Evolutionary conservation across 2,888 invertebrate species (phyloP), one percentile per base, ranked within the genome.

Genomic region (Calameuta filiformis): DNA sequence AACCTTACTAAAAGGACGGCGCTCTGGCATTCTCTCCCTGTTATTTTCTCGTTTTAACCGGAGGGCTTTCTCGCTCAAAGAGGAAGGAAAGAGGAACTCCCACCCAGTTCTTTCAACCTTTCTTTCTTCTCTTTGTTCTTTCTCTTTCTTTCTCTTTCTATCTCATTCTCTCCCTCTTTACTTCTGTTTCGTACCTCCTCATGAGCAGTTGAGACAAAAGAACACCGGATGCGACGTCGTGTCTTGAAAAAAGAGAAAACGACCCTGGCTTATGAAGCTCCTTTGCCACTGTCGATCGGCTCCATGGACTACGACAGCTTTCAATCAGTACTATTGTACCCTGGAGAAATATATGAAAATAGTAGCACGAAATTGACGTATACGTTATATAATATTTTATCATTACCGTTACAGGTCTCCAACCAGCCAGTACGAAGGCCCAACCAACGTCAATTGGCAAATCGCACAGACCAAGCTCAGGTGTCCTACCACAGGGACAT

Each of bases 401-500:
- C 81, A 83, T 75, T 68, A 68, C 12, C 76, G 78, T 85, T 85
- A 34, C 85, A 90, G 90, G 90, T 88, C 86, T 90, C 81, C 90
- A 90, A 84, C 88, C 90, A 80, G 87, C 89, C 80, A 90, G 86
- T 86, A 89, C 89, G 86, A 90, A 90, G 87, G 87, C 89, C 81
- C 90, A 88, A 82, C 90, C 90, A 79, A 87, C 88, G 81, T 83
- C 90, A 82, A 89, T 89, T 83, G 89, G 90, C 80, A 91, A 91
- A 82, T 89, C 90, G 79, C 90, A 90, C 86, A 88, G 90, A 85
- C 88, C 90, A 77, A 91, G 89, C 87, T 87, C 90, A 82, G 90
- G 89, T 78, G 90, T 90, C 81, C 85, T 90, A 89, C 90, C 90
- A 83, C 90, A 90, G 86, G 88, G 90, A 84, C 90, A 90, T 79